Percentiles rank a stretch among this genome's conserved stretches.
Evolutionary conservation across 2,888 invertebrate genomes (phyloP).

Genomic region (Entomobrya proxima): DNA sequence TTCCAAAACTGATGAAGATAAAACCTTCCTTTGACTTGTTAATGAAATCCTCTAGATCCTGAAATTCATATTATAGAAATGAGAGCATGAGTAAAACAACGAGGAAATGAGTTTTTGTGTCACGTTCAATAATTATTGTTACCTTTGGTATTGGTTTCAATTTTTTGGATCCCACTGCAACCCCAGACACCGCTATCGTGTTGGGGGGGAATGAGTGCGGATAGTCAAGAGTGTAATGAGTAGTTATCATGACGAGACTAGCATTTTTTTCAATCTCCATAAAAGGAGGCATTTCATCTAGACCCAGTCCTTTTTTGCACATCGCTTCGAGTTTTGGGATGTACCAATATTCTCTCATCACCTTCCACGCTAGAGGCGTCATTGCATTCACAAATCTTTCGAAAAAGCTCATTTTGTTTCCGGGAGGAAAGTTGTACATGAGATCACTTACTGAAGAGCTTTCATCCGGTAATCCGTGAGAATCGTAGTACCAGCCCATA

Average conservation of each 20-base stretch:
- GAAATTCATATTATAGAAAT: background rate
- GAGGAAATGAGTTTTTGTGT: too few species aligned
- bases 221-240: slow-evolving; percentile 68
- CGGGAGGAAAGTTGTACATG: slow-evolving; percentile 37
- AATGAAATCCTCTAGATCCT: slow-evolving; percentile 30
- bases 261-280: slow-evolving; percentile 66
- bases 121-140: too few species aligned
- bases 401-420: slow-evolving; percentile 52
- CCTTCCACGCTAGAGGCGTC: slow-evolving; percentile 60
- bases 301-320: slow-evolving; percentile 48
- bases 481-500: slow-evolving; percentile 59
- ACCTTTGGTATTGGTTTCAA: slow-evolving; percentile 18
- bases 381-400: slow-evolving; percentile 20
- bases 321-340: slow-evolving; percentile 64
- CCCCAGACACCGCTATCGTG: slow-evolving; percentile 63
- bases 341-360: slow-evolving; percentile 40
- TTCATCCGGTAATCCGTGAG: slow-evolving; percentile 65
- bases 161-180: slow-evolving; percentile 47
- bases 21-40: slow-evolving; percentile 27
- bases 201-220: slow-evolving; percentile 69
- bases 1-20: slow-evolving; percentile 55
- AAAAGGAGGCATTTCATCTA: slow-evolving; percentile 57
- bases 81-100: too few species aligned
- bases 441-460: slow-evolving; percentile 70
- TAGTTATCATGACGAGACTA: slow-evolving; percentile 69